Base-by-base conservation (phyloP, 2,888 invertebrate species). In the Pseudeuparius sepicola region DNA sequence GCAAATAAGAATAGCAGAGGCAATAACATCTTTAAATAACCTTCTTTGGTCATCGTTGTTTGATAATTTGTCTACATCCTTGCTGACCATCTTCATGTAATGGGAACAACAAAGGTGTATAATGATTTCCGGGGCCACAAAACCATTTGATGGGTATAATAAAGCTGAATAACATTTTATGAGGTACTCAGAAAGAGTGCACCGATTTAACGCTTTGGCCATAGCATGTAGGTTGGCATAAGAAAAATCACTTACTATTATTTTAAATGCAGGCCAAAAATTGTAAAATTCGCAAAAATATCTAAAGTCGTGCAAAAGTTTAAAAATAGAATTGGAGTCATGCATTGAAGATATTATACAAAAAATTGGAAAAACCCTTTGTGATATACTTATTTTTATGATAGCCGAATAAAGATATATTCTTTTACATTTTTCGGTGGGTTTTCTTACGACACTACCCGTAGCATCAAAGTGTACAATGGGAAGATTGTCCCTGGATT, bases 381-480 rank as follows among this genome's bases (percentile, higher is more conserved):
- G 10, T 2, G 34, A 18, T 16, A 10, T 7, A 13, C n/a, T 2
- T 1, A 27, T 24, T 2, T 36, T 27, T 5, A 40, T 13, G 11
- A 37, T 34, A 4, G 36, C 35, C 1, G 31, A 31, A 11, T 37
- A 37, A 7, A 40, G 29, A 28, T 31, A 40, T 14, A 40, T n/a
- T 20, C 32, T 13, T 31, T 37, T 34, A 3, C 11, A 26, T 13
- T 15, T 2, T 31, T 26, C 10, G 14, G 10, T 4, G 15, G 35
- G 35, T 31, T 37, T 31, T 32, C 32, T 26, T 4, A 40, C 36
- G 6, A 40, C 25, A 11, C 17, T 25, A 11, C 40, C 40, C 2
- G 40, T 40, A 4, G 36, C 30, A 17, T 36, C 30, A 20, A 36
- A 39, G 20, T 23, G 20, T 15, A 39, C 24, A 6, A 32, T 11